Evolutionary conservation across 1,140 invertebrate genomes (phyloP).

Genomic region (Zaprionus davidi): DNA sequence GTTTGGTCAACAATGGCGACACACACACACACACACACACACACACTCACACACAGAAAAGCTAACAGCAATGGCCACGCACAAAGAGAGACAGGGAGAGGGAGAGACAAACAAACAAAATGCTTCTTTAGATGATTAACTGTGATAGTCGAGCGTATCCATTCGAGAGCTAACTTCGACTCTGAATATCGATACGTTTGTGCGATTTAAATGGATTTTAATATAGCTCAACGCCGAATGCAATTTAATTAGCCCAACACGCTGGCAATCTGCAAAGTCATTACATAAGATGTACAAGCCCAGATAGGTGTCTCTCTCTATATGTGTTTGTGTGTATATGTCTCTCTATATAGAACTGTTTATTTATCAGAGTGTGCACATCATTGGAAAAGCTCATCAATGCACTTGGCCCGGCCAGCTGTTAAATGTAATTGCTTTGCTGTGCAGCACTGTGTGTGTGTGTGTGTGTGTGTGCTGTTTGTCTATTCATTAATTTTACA

Average conservation of each 20-base stretch:
- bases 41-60: slow-evolving; percentile 34
- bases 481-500: slow-evolving; percentile 75
- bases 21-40: slow-evolving; percentile 45
- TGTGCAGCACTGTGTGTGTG: background rate
- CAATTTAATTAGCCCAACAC: slow-evolving; percentile 68
- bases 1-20: slow-evolving; percentile 75
- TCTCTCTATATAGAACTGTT: slow-evolving; percentile 19
- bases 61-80: slow-evolving; percentile 40
- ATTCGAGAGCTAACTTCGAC: slow-evolving; percentile 27
- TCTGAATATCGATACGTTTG: slow-evolving; percentile 54
- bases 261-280: slow-evolving; percentile 55
- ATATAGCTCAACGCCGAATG: slow-evolving; percentile 54
- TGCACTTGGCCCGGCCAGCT: slow-evolving; percentile 49
- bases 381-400: slow-evolving; percentile 65
- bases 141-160: slow-evolving; percentile 58
- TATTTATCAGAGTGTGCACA: slow-evolving; percentile 67
- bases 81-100: slow-evolving; percentile 23
- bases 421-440: slow-evolving; percentile 77
- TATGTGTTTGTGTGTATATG: background rate
- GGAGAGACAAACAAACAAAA: slow-evolving; percentile 45
- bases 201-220: slow-evolving; percentile 77
- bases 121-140: slow-evolving; percentile 80
- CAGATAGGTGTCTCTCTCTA: background rate
- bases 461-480: slow-evolving; percentile 41
- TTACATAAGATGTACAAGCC: slow-evolving; percentile 9